Evolutionary conservation across 2,113 vertebrate species (phyloP).

Genomic region (pig (Sus scrofa)): T2T-Sscrofa CM000813.6:69039001-69039500

Average conservation of each 20-base stretch:
- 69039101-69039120: not conserved
- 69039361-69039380: not conserved
- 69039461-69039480: not conserved
- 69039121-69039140: constrained; percentile 14
- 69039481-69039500: not conserved
- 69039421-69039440: not conserved
- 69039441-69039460: not conserved
- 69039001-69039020: not conserved
- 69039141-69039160: not conserved
- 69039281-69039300: not conserved
- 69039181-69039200: not conserved
- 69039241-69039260: not conserved
- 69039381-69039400: constrained; percentile 2
- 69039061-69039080: not conserved
- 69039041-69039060: not conserved
- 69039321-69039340: not conserved
- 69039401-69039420: not conserved
- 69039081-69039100: not conserved
- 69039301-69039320: not conserved
- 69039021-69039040: not conserved
- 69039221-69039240: not conserved
- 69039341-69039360: not conserved
- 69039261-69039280: not conserved
- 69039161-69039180: not conserved
- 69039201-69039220: not conserved